Evolutionary conservation across 1,140 invertebrate species (phyloP).

Genomic region (Papilio xuthus): DNA sequence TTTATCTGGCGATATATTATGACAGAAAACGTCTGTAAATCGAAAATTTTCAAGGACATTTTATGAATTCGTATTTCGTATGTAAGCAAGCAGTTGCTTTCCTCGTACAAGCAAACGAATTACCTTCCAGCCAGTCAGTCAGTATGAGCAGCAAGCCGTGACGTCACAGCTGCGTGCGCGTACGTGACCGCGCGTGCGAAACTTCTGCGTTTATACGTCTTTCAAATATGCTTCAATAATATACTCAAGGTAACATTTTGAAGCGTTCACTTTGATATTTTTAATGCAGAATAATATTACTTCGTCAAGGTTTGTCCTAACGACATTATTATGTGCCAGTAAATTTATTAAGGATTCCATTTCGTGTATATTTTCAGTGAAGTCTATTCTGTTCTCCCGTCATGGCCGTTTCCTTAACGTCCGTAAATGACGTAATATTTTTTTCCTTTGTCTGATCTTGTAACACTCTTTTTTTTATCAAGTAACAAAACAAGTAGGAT

Average conservation of each 20-base stretch:
- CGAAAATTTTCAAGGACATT: neutral
- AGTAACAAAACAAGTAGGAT: neutral
- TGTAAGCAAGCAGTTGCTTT: neutral
- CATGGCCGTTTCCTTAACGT: slow-evolving; percentile 5
- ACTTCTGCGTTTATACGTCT: neutral
- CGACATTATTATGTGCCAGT: neutral
- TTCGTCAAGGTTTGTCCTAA: neutral
- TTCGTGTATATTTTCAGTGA: neutral
- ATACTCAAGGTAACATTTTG: slow-evolving; percentile 7
- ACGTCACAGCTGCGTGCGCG: neutral
- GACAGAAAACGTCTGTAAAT: neutral
- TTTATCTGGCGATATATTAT: too few species aligned
- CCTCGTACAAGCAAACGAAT: neutral
- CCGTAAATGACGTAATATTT: neutral
- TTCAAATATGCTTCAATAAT: neutral
- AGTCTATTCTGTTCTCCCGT: neutral
- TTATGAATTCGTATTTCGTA: neutral
- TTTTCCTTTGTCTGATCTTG: neutral
- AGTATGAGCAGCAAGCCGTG: neutral
- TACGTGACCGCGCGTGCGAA: slow-evolving; percentile 11
- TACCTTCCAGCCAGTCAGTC: neutral
- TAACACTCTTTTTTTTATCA: neutral
- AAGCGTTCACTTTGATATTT: slow-evolving; percentile 12
- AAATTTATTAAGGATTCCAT: neutral
- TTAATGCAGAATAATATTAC: neutral